Evolutionary conservation across 2,888 invertebrate species (phyloP).

Genomic region (Teinopalpus imperialis): DNA sequence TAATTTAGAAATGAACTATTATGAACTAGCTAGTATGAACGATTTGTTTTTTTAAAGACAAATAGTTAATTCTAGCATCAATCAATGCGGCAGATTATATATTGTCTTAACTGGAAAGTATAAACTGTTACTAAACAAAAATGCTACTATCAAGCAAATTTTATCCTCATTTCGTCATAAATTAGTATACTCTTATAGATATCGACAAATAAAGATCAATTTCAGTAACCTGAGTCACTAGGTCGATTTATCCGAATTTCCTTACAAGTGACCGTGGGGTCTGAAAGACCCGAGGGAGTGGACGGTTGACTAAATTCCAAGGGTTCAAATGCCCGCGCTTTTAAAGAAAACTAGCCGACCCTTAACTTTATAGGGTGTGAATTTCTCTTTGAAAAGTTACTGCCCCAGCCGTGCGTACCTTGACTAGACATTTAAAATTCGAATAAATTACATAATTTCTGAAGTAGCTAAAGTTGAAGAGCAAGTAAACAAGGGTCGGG

Average conservation of each 20-base stretch:
- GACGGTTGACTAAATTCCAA: conserved; percentile 73
- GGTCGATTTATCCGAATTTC: conserved; percentile 61
- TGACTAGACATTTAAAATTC: background rate
- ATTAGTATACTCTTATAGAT: no score
- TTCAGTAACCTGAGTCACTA: conserved; percentile 29
- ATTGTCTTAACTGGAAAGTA: no score
- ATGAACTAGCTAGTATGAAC: no score
- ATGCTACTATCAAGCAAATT: no score
- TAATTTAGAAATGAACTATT: no score
- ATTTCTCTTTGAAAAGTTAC: conserved; percentile 59
- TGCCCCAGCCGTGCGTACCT: conserved; percentile 17
- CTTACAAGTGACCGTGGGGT: conserved; percentile 59
- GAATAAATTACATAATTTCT: conserved; percentile 23
- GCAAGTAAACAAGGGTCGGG: no score
- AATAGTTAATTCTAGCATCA: no score
- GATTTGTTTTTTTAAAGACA: no score
- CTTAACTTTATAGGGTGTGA: conserved; percentile 61
- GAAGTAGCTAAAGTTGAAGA: no score
- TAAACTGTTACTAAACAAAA: no score
- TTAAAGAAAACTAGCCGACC: conserved; percentile 71
- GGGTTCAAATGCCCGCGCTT: conserved; percentile 68
- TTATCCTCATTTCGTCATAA: no score
- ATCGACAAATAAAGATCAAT: conserved; percentile 9
- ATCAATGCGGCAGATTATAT: no score
- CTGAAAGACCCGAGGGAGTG: conserved; percentile 56